Evolutionary conservation across 2,888 invertebrate species (phyloP).

Genomic region (Rosalia funebris): DNA sequence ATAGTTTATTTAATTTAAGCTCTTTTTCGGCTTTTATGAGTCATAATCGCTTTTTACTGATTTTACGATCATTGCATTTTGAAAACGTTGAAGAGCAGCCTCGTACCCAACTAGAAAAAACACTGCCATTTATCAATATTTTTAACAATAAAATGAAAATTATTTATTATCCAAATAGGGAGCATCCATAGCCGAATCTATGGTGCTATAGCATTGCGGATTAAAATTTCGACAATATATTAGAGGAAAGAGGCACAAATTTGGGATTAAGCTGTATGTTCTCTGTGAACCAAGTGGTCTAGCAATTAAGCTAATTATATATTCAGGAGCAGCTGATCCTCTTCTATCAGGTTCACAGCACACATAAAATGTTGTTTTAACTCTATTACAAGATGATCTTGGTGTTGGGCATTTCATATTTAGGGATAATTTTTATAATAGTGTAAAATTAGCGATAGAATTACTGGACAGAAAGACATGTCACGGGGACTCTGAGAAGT

Average conservation of each 20-base stretch:
- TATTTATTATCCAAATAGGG: constrained; percentile 40
- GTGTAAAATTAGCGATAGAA: constrained; percentile 34
- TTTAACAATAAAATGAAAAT: constrained; percentile 35
- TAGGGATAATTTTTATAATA: constrained; percentile 48
- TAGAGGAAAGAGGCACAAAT: constrained; percentile 51
- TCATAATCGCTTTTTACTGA: background rate
- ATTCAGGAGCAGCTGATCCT: constrained; percentile 30
- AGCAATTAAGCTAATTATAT: constrained; percentile 16
- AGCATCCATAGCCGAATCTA: constrained; percentile 38
- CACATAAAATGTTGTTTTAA: constrained; percentile 29
- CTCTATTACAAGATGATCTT: constrained; percentile 28
- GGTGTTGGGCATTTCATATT: constrained; percentile 38
- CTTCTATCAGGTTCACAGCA: constrained; percentile 13
- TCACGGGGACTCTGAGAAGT: constrained; percentile 39
- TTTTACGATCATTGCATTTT: constrained; percentile 55
- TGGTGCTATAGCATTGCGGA: constrained; percentile 48
- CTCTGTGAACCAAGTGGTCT: constrained; percentile 47
- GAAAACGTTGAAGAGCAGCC: constrained; percentile 33
- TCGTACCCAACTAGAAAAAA: constrained; percentile 50
- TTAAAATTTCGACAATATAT: constrained; percentile 53
- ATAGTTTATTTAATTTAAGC: background rate
- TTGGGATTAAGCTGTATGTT: constrained; percentile 54
- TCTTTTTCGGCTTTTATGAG: constrained; percentile 10
- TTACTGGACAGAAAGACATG: constrained; percentile 35
- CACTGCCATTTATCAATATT: constrained; percentile 53